Evolutionary conservation across 1,140 invertebrate genomes (phyloP).

Genomic region (Penaeus chinensis): DNA sequence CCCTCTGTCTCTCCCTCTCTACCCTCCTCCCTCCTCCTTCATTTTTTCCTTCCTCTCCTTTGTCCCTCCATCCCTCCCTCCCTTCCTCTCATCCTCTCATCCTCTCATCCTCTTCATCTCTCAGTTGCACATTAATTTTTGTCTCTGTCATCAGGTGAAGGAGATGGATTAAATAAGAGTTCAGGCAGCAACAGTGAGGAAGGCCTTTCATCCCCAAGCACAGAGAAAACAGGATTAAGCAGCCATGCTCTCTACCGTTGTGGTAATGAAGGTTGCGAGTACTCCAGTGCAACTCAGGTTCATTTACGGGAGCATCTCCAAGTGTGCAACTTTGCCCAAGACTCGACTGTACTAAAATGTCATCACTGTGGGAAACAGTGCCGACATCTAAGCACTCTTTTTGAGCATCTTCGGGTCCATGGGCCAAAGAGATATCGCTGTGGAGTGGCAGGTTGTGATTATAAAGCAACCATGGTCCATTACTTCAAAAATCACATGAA

Average conservation of each 20-base stretch:
- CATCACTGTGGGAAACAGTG: slow-evolving; percentile 70
- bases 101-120: too few species aligned
- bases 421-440: slow-evolving; percentile 72
- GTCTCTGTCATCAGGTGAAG: slow-evolving; percentile 26
- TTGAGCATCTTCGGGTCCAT: slow-evolving; percentile 66
- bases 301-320: slow-evolving; percentile 71
- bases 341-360: slow-evolving; percentile 68
- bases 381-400: slow-evolving; percentile 58
- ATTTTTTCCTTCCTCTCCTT: too few species aligned
- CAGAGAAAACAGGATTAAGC: slow-evolving; percentile 58
- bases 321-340: slow-evolving; percentile 67
- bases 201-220: slow-evolving; percentile 16
- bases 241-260: slow-evolving; percentile 70
- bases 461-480: slow-evolving; percentile 67
- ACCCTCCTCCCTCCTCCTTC: too few species aligned
- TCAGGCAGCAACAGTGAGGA: not conserved
- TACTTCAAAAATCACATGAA: slow-evolving; percentile 72
- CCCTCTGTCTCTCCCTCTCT: too few species aligned
- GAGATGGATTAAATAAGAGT: slow-evolving; percentile 13
- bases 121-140: not conserved
- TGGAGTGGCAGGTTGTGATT: slow-evolving; percentile 67
- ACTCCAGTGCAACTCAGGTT: slow-evolving; percentile 64
- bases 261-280: slow-evolving; percentile 69
- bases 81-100: too few species aligned
- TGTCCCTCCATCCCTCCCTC: too few species aligned